Percentiles rank a stretch among this genome's conserved stretches.
These are phyloP conservation scores for Nycticebus coucang DNA, from an alignment of 2,113 vertebrate genomes.

Conservation along the genomic window DNA sequence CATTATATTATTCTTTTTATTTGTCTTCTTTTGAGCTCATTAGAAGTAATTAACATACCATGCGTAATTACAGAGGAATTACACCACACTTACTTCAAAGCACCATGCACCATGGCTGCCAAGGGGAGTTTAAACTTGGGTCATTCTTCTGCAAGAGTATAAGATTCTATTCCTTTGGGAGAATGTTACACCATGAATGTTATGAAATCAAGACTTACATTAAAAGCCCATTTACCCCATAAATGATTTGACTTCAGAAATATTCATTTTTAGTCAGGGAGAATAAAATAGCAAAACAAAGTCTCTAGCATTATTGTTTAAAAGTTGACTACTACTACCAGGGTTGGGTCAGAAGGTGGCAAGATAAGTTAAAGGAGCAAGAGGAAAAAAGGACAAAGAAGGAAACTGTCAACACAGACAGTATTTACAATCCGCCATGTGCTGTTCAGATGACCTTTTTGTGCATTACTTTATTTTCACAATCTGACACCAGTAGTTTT, in stretches of 20 bases:
- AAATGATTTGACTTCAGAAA: neutral
- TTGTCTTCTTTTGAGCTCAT: constrained; percentile 65
- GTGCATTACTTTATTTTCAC: neutral
- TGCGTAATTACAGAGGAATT: constrained; percentile 72
- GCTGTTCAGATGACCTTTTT: neutral
- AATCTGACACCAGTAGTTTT: neutral
- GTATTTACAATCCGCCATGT: neutral
- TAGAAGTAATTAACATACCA: constrained; percentile 79
- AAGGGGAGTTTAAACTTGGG: constrained; percentile 57
- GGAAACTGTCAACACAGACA: neutral
- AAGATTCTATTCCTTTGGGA: neutral
- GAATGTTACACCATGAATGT: neutral
- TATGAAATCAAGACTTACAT: neutral
- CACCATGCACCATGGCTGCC: constrained; percentile 61
- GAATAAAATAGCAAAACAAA: neutral
- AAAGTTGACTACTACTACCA: neutral
- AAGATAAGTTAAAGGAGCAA: neutral
- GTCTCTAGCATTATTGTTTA: neutral
- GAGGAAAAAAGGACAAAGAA: neutral
- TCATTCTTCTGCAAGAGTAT: neutral
- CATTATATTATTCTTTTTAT: constrained; percentile 21
- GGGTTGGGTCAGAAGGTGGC: neutral
- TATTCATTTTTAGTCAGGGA: neutral
- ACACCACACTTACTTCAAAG: constrained; percentile 61
- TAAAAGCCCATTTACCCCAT: neutral